A percentile compares a stretch with the other conserved stretches of the same genome.
Evolutionary conservation across 2,888 invertebrate species (phyloP).

Genomic region (Chironomus tentans): DNA sequence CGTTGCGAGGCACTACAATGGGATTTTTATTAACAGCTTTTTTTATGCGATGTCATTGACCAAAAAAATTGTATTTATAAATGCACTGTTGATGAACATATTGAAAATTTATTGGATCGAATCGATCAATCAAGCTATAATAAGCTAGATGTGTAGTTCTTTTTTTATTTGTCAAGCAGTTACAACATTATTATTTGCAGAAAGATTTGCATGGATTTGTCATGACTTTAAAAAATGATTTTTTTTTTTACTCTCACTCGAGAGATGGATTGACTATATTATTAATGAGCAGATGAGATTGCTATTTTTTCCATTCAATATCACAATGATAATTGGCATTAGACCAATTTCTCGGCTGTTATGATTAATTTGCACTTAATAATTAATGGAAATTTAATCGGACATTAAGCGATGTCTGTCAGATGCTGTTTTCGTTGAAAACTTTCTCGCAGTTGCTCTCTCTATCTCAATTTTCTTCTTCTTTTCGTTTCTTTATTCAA

Average conservation of each 20-base stretch:
- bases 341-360: not conserved
- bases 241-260: not conserved
- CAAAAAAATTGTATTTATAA: not conserved
- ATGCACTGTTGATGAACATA: not conserved
- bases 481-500: not conserved
- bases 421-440: constrained; percentile 1
- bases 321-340: not conserved
- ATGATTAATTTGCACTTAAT: not conserved
- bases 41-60: constrained; percentile 2
- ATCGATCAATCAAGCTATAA: not conserved
- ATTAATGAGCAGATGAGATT: too few species aligned
- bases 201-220: not conserved
- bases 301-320: not conserved
- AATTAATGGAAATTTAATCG: constrained; percentile 10
- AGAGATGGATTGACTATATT: too few species aligned
- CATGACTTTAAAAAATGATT: not conserved
- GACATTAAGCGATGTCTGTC: not conserved
- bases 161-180: too few species aligned
- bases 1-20: not conserved
- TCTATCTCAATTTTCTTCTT: not conserved
- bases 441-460: not conserved
- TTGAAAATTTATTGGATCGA: not conserved
- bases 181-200: not conserved
- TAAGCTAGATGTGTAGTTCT: not conserved
- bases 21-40: constrained; percentile 8